Percentiles rank a stretch among this genome's conserved stretches.
Conservation (phyloP, 2,888 invertebrate genomes). For the Taphrorychus bicolor region DNA sequence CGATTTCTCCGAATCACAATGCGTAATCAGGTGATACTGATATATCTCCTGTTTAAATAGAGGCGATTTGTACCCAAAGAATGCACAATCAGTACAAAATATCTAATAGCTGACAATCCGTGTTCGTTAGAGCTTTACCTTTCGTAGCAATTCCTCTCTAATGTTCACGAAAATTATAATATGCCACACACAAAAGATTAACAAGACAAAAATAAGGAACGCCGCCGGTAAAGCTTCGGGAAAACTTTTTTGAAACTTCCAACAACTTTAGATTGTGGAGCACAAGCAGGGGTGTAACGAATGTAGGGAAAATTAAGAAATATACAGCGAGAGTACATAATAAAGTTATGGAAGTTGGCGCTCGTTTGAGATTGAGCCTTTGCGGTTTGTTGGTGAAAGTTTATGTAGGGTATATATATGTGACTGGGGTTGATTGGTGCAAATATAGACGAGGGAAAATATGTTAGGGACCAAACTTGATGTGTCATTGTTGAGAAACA, state of each 20-base stretch:
- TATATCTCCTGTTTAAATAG: not conserved
- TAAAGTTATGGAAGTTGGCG: constrained; percentile 29
- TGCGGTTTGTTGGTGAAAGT: not conserved
- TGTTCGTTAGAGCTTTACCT: no score
- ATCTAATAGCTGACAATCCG: no score
- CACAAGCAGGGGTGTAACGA: constrained; percentile 32
- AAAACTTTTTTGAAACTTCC: constrained; percentile 22
- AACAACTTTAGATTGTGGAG: constrained; percentile 20
- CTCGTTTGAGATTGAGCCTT: constrained; percentile 6
- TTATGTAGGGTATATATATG: not conserved
- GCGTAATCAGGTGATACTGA: constrained; percentile 9
- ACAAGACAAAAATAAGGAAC: constrained; percentile 25
- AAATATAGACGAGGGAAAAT: not conserved
- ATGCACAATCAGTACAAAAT: not conserved
- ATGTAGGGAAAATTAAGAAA: constrained; percentile 37
- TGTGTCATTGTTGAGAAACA: no score
- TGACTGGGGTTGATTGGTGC: not conserved
- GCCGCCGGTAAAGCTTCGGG: constrained; percentile 9
- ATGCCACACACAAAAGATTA: constrained; percentile 14
- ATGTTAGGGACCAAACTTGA: no score
- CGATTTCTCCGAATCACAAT: constrained; percentile 2
- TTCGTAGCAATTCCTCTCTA: no score
- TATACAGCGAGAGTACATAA: constrained; percentile 27
- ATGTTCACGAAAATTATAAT: not conserved
- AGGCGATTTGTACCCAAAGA: not conserved